Base-by-base conservation (phyloP, 1,140 invertebrate species). In the Tigriopus japonicus region DNA sequence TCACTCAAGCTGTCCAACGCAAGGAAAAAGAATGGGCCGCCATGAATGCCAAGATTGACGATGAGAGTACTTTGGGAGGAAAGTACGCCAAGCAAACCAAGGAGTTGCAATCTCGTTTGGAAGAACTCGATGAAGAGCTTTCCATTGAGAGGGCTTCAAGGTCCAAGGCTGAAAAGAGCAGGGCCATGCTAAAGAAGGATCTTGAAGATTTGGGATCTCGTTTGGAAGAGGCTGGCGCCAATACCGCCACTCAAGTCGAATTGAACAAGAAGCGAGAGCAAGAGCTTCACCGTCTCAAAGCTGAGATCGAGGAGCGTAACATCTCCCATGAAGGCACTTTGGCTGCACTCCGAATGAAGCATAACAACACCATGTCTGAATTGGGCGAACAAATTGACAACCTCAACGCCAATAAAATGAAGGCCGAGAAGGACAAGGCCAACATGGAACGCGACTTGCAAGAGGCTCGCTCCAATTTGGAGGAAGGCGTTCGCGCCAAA, bases 221-320 rank as follows among this genome's bases (percentile, higher is more conserved):
- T 69, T 81, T 98, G 63, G 94, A 98, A 72, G 93, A 97, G 78
- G 91, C 91, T 72, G 95, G 95, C 75, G 94, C 94, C 74, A 95
- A 58, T 42, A 68, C 76, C 65, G 80, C 80, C 67, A 69, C 81
- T n/a, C 74, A 71, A 69, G 66, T 78, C 93, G 95, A 99, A 74
- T 82, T 98, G 67, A 98, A 98, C 83, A 98, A 98, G 81, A 97
- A 98, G 77, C 86, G 95, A 66, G 95, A 99, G 75, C 87, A 89
- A 69, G 95, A 98, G 76, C 81, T 99, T 63, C 84, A 87, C 79
- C 98, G 98, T 74, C 82, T 99, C 52, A 86, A 93, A 68, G 86
- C 94, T 69, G 94, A 98, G 89, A 69, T 80, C n/a, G 78, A 80
- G 65, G 78, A 80, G 67, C 64, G 69, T 41, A 75, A 76, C 63